Evolutionary conservation across 2,797 vertebrate species (phyloP), one percentile per base, ranked within the genome.

Genomic region (Ptychobarbus kaznakovi): DNA sequence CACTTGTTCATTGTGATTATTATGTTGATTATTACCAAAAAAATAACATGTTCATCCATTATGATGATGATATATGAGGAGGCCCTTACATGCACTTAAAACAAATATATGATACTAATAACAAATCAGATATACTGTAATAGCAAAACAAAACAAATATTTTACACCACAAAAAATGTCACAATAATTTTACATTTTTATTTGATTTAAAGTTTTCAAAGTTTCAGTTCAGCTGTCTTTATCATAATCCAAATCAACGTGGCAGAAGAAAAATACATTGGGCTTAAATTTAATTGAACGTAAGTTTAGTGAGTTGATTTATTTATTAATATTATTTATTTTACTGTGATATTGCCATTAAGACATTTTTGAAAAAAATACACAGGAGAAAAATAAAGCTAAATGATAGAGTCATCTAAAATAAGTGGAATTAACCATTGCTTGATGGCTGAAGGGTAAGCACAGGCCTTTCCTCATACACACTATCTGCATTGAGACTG

Each of bases 401-500:
- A 58, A 72, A 46, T 56, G 3, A 70, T 25, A 16, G 1, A 11
- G 12, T 16, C 1, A 11, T 22, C 18, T 46, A 82, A 63, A 46
- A 74, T 63, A 49, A 46, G 6, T 5, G 2, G 6, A 16, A 40
- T 25, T 1, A 20, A 79, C 2, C 8, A 9, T 28, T 38, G 53
- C 9, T 75, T 40, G 42, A 15, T 75, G 22, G 49, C 25, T 22
- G 10, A 79, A 58, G 12, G 15, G 9, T 35, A 73, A 63, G 16
- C 5, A n/a, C 16, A 83, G 58, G 44, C 72, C 61, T 83, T 49
- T 83, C 22, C 3, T 66, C 32, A 46, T 42, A 32, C 22, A 79
- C 65, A 58, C 18, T 10, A 70, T 85, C 51, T 72, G 35, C 28
- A 84, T 3, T 56, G 38, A 78, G 25, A 58, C 53, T 58, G n/a